These are phyloP conservation scores for Diuraphis noxia DNA, from an alignment of 1,140 invertebrate genomes.

Conservation along the genomic window DNA sequence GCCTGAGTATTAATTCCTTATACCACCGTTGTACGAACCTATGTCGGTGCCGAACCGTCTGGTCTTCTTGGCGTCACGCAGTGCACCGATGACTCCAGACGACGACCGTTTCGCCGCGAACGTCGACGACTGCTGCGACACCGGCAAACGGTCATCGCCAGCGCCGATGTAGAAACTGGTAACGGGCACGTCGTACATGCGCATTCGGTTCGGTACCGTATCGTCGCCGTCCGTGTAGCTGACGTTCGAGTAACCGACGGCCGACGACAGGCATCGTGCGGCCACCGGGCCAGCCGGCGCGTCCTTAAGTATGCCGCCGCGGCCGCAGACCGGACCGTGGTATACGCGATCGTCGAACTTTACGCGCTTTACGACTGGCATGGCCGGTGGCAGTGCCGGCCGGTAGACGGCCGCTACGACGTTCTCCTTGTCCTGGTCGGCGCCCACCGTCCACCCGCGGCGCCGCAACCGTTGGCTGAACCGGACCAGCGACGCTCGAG, in stretches of 20 bases:
- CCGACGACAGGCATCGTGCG: not conserved
- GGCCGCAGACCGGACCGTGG: constrained; percentile 58
- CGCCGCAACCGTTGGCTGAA: constrained; percentile 61
- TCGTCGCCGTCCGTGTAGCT: not conserved
- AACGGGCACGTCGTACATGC: constrained; percentile 49
- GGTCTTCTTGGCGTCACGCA: constrained; percentile 4
- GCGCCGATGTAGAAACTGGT: constrained; percentile 54
- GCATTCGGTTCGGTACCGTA: constrained; percentile 44
- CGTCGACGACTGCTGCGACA: not conserved
- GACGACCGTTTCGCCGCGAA: not conserved
- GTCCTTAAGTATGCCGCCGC: constrained; percentile 55
- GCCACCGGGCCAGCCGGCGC: not conserved
- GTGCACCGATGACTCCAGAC: not conserved
- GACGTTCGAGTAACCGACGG: constrained; percentile 54
- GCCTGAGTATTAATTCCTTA: too few relatives aligned
- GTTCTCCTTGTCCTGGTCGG: constrained; percentile 42
- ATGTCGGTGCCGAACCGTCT: constrained; percentile 43
- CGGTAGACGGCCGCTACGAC: not conserved
- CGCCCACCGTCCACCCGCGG: constrained; percentile 57
- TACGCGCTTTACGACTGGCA: constrained; percentile 57
- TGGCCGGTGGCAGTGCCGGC: not conserved
- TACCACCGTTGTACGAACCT: not conserved
- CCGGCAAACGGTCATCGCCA: not conserved
- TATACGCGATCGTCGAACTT: constrained; percentile 58
- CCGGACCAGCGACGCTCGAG: constrained; percentile 69